These are phyloP conservation scores for Laothoe populi DNA, from an alignment of 2,888 invertebrate genomes.

Conservation along the genomic window DNA sequence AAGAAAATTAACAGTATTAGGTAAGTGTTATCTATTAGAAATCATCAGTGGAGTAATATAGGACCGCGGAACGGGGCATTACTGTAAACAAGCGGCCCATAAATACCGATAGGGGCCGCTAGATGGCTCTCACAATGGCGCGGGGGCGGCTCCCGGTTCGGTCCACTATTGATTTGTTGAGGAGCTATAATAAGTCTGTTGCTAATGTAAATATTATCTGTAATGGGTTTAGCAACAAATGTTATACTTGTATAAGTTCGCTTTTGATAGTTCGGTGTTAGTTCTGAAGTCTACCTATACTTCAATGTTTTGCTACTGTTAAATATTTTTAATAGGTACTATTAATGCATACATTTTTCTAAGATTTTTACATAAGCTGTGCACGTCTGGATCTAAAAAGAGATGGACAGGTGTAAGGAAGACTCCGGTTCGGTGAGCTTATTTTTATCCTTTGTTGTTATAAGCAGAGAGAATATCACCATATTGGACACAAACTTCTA, in stretches of 20 bases:
- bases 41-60: slow-evolving; percentile 58
- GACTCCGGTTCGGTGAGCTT: too few relatives aligned
- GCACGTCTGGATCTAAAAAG: too few relatives aligned
- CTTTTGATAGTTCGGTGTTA: not conserved
- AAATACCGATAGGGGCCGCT: slow-evolving; percentile 49
- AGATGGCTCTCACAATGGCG: slow-evolving; percentile 66
- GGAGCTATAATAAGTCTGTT: slow-evolving; percentile 7
- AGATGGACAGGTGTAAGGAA: too few relatives aligned
- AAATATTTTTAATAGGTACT: too few relatives aligned
- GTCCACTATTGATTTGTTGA: slow-evolving; percentile 44
- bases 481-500: too few relatives aligned
- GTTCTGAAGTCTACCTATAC: not conserved
- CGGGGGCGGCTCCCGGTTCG: slow-evolving; percentile 63
- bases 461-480: too few relatives aligned
- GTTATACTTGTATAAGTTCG: not conserved
- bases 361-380: too few relatives aligned
- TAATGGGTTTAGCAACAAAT: slow-evolving; percentile 13
- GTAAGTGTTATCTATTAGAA: slow-evolving; percentile 60
- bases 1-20: slow-evolving; percentile 43
- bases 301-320: too few relatives aligned
- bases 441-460: too few relatives aligned
- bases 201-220: slow-evolving; percentile 16
- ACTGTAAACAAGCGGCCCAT: slow-evolving; percentile 49
- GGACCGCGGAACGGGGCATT: slow-evolving; percentile 52
- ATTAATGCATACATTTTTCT: too few relatives aligned